Percentiles rank a stretch among this genome's conserved stretches.
These are phyloP conservation scores for Pongo abelii DNA, from an alignment of 2,113 vertebrate genomes.

Conservation along the genomic window DNA sequence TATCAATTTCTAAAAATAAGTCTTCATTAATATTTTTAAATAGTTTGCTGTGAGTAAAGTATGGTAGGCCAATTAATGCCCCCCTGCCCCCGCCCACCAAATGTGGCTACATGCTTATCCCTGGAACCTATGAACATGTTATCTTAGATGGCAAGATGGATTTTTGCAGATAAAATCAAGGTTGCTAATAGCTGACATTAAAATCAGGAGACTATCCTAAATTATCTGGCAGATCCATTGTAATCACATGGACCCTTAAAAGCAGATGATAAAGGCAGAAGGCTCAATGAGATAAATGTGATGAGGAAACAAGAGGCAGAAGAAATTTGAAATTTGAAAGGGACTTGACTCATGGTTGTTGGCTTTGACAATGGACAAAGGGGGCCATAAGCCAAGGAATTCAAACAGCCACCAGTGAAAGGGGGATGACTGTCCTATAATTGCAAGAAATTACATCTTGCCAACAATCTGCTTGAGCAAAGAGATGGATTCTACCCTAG, in stretches of 20 bases:
- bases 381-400: background rate
- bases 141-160: background rate
- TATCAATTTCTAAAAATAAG: background rate
- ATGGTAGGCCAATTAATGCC: background rate
- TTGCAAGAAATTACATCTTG: background rate
- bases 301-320: background rate
- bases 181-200: background rate
- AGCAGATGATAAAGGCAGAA: background rate
- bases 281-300: background rate
- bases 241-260: background rate
- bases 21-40: background rate
- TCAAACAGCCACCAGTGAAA: background rate
- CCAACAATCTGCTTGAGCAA: background rate
- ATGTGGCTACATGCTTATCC: background rate
- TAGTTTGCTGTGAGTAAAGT: background rate
- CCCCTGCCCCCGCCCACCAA: background rate
- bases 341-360: background rate
- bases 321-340: background rate
- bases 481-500: background rate
- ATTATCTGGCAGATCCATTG: background rate
- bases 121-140: background rate
- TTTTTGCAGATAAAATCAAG: background rate
- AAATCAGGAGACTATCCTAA: background rate
- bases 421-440: background rate
- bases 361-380: background rate